Percentiles rank a stretch among this genome's conserved stretches.
phyloP scores from a whole-genome alignment of 2,888 invertebrate species.

The Erebia ligea region DNA sequence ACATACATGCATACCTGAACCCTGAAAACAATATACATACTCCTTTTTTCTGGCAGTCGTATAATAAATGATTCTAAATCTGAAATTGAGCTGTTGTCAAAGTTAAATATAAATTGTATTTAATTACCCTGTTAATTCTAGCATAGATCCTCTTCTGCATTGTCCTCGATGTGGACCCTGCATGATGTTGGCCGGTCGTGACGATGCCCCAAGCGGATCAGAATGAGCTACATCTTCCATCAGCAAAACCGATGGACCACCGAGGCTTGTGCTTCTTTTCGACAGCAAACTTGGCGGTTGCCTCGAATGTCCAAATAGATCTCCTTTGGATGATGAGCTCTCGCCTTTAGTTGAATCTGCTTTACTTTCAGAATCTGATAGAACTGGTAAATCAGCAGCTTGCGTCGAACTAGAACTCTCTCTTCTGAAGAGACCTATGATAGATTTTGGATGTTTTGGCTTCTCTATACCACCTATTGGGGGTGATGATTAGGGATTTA shows the following conservation, averaged over 20 bases:
- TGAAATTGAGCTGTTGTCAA: neutral
- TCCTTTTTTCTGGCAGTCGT: too few species aligned
- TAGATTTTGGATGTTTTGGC: conserved; percentile 92
- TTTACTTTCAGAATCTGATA: conserved; percentile 83
- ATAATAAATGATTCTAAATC: too few species aligned
- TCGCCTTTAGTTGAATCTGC: conserved; percentile 72
- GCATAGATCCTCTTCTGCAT: conserved; percentile 90
- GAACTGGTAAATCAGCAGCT: conserved; percentile 77
- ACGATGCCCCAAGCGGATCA: conserved; percentile 85
- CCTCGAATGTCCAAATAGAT: conserved; percentile 51
- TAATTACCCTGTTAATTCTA: conserved; percentile 90
- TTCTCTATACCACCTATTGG: conserved; percentile 91
- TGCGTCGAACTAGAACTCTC: conserved; percentile 91
- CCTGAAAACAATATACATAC: too few species aligned
- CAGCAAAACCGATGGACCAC: conserved; percentile 81
- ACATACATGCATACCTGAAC: too few species aligned
- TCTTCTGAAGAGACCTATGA: conserved; percentile 94
- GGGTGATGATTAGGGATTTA: conserved; percentile 51
- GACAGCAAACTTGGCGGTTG: conserved; percentile 71
- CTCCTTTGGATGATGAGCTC: conserved; percentile 47
- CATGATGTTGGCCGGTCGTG: conserved; percentile 83
- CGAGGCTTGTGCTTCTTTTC: conserved; percentile 74
- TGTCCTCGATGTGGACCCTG: conserved; percentile 85
- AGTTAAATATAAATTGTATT: neutral
- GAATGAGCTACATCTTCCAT: conserved; percentile 85